Conservation (phyloP, 2,113 vertebrate species). For the Ariopsis seemanni region DNA sequence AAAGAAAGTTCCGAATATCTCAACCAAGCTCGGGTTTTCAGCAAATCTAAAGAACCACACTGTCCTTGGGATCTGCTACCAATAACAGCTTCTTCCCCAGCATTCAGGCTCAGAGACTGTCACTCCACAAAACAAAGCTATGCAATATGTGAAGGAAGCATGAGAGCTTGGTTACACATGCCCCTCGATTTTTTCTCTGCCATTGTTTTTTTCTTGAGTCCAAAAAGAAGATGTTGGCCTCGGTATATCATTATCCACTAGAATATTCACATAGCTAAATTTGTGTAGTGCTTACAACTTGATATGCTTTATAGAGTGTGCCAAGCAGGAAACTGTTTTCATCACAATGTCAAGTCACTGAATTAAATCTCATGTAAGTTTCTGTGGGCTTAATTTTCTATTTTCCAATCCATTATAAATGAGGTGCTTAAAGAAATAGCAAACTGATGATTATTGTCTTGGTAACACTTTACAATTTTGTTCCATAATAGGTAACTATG, state of each 20-base stretch:
- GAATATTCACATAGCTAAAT: background rate
- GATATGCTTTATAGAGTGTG: constrained; percentile 4
- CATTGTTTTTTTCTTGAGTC: background rate
- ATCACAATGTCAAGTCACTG: constrained; percentile 3
- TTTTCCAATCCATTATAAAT: constrained; percentile 8
- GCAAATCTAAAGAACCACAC: background rate
- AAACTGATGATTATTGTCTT: background rate
- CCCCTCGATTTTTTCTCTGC: background rate
- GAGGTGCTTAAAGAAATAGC: constrained; percentile 9
- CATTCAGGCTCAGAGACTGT: background rate
- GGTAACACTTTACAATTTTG: background rate
- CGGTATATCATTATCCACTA: background rate
- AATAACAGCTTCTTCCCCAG: background rate
- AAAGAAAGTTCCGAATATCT: background rate
- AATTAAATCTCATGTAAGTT: constrained; percentile 15
- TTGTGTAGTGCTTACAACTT: background rate
- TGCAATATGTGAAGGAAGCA: no score
- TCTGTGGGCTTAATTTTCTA: constrained; percentile 3
- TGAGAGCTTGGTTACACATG: background rate
- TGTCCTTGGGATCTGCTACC: background rate
- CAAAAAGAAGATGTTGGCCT: background rate
- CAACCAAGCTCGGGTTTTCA: background rate
- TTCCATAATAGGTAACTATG: background rate
- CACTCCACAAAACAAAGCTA: background rate
- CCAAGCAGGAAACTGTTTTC: constrained; percentile 25